Evolutionary conservation across 2,888 invertebrate genomes (phyloP).

Genomic region (Luperina testacea): DNA sequence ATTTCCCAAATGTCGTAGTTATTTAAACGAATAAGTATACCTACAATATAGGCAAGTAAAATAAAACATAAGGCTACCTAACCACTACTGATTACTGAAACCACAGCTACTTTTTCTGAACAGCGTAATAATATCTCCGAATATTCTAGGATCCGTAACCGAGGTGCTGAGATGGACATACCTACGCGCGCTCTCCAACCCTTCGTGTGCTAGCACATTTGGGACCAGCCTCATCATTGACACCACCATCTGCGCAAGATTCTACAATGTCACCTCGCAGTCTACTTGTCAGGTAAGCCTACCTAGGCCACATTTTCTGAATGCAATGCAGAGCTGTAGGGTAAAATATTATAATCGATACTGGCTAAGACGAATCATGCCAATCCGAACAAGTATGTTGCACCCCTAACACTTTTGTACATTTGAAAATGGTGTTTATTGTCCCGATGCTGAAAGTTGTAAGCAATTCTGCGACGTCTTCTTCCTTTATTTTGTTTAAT

Average conservation of each 20-base stretch:
- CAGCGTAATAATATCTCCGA: not conserved
- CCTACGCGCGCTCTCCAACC: slow-evolving; percentile 77
- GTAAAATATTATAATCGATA: not conserved
- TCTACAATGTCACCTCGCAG: slow-evolving; percentile 85
- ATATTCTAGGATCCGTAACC: slow-evolving; percentile 69
- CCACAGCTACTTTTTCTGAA: not conserved
- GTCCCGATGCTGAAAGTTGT: not conserved
- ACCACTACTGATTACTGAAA: not conserved
- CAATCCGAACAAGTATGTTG: not conserved
- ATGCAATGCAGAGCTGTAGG: not conserved
- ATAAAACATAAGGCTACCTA: not conserved
- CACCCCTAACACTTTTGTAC: not conserved
- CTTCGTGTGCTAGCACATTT: slow-evolving; percentile 71
- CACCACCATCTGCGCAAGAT: slow-evolving; percentile 81
- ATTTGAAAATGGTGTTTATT: not conserved
- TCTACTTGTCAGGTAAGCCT: slow-evolving; percentile 81
- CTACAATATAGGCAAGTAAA: not conserved
- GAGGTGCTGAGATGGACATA: slow-evolving; percentile 83
- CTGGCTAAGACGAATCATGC: not conserved
- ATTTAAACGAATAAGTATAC: no score
- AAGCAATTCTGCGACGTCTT: not conserved
- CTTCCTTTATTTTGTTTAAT: not conserved
- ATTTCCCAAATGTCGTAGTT: not conserved
- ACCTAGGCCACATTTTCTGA: not conserved
- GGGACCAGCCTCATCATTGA: slow-evolving; percentile 71